These are phyloP conservation scores for Clinocottus analis DNA, from an alignment of 2,113 vertebrate genomes.

Conservation along the genomic window DNA sequence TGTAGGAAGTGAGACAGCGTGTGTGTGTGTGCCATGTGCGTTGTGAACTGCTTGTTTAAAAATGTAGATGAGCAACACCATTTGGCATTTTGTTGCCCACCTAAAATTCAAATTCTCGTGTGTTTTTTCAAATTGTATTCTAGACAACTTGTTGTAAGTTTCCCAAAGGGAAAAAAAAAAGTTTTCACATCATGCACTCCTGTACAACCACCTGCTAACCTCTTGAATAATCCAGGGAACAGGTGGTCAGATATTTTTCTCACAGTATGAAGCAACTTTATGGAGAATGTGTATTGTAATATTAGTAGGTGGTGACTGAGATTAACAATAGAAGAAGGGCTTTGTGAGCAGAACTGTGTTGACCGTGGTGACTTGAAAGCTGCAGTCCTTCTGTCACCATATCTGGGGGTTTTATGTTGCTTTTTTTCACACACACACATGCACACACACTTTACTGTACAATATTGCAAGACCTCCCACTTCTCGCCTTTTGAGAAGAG, in stretches of 20 bases:
- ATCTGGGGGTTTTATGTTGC: conserved; percentile 62
- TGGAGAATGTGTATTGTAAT: conserved; percentile 49
- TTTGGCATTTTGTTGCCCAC: conserved; percentile 8
- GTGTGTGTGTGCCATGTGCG: conserved; percentile 62
- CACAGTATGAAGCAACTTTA: conserved; percentile 18
- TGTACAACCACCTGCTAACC: conserved; percentile 28
- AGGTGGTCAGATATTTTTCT: conserved; percentile 66
- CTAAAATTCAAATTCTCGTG: not conserved
- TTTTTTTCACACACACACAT: conserved; percentile 58
- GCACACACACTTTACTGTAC: conserved; percentile 34
- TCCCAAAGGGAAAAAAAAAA: conserved; percentile 36
- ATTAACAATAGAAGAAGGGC: conserved; percentile 52
- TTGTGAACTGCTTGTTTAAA: conserved; percentile 37
- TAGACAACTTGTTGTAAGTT: conserved; percentile 23
- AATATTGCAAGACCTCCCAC: conserved; percentile 29
- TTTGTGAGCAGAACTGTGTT: conserved; percentile 12
- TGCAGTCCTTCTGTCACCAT: conserved; percentile 72
- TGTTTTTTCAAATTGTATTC: not conserved
- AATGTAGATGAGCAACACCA: conserved; percentile 36
- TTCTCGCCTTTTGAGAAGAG: conserved; percentile 1
- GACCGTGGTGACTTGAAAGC: conserved; percentile 57
- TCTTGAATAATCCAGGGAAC: conserved; percentile 49
- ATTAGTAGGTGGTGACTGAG: conserved; percentile 68
- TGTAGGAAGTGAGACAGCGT: conserved; percentile 58
- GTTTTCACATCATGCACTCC: conserved; percentile 22